These are phyloP conservation scores for Pteromalus puparum DNA, from an alignment of 1,140 invertebrate species.

Conservation along the genomic window DNA sequence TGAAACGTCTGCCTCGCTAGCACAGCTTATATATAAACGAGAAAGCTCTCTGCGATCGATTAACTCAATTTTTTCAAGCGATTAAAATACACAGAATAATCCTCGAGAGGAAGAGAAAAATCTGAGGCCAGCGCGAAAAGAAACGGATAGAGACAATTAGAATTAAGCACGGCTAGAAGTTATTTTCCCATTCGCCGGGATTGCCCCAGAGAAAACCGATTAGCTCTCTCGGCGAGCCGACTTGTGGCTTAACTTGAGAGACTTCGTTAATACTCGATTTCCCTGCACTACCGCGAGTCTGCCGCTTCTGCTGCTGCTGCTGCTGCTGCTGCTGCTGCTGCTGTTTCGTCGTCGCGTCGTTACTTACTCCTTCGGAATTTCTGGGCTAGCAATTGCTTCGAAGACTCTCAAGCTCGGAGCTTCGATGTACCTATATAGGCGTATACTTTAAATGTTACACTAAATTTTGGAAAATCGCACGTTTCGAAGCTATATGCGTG, in stretches of 20 bases:
- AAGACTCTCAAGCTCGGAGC: no score
- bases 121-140: not conserved
- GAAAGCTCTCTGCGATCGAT: not conserved
- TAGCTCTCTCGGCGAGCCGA: constrained; percentile 3
- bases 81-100: not conserved
- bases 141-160: constrained; percentile 27
- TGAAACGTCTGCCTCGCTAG: no score
- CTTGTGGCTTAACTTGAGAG: constrained; percentile 27
- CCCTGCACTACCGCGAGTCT: not conserved
- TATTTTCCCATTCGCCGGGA: constrained; percentile 27
- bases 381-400: not conserved
- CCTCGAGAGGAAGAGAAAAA: not conserved
- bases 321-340: not conserved
- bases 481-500: no score
- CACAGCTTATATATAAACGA: no score
- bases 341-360: constrained; percentile 6
- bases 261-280: constrained; percentile 51
- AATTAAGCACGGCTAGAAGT: constrained; percentile 40
- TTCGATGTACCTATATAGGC: no score
- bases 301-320: not conserved
- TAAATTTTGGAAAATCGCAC: no score
- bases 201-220: constrained; percentile 5
- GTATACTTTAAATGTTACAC: no score
- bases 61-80: not conserved
- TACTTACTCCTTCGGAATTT: constrained; percentile 18